Percentiles rank a stretch among this genome's conserved stretches.
Evolutionary conservation across 1,140 invertebrate species (phyloP).

Genomic region (Caenorhabditis briggsae): DNA sequence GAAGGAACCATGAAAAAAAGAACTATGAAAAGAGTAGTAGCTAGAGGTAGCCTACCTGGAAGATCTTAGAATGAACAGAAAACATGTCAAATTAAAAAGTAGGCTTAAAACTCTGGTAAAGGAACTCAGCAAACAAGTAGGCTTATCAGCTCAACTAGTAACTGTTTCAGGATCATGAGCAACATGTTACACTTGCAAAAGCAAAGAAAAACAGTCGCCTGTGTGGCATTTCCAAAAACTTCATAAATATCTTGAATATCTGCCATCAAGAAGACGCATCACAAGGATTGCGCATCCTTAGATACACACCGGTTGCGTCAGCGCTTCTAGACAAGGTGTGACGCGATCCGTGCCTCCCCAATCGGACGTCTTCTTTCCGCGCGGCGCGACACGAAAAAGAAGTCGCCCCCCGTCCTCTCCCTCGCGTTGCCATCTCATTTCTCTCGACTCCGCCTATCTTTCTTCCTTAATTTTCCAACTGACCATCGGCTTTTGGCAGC

Average conservation of each 20-base stretch:
- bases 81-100: too few relatives aligned
- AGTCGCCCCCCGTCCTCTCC: slow-evolving; percentile 20
- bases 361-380: slow-evolving; percentile 44
- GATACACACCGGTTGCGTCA: slow-evolving; percentile 51
- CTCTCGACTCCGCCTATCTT: slow-evolving; percentile 41
- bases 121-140: too few relatives aligned
- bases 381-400: slow-evolving; percentile 53
- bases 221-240: neutral
- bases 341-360: slow-evolving; percentile 35
- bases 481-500: slow-evolving; percentile 55
- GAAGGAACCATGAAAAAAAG: too few relatives aligned
- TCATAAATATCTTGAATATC: slow-evolving; percentile 21
- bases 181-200: too few relatives aligned
- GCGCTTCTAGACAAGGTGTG: slow-evolving; percentile 50
- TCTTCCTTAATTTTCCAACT: slow-evolving; percentile 54
- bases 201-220: neutral
- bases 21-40: too few relatives aligned
- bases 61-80: too few relatives aligned
- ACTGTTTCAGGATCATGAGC: too few relatives aligned
- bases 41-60: too few relatives aligned
- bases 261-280: slow-evolving; percentile 27
- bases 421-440: slow-evolving; percentile 50
- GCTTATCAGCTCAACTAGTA: too few relatives aligned
- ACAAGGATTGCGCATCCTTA: slow-evolving; percentile 30
- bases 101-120: too few relatives aligned